Conservation (phyloP, 2,888 invertebrate species). For the Lissocephala sabroskyi region DNA sequence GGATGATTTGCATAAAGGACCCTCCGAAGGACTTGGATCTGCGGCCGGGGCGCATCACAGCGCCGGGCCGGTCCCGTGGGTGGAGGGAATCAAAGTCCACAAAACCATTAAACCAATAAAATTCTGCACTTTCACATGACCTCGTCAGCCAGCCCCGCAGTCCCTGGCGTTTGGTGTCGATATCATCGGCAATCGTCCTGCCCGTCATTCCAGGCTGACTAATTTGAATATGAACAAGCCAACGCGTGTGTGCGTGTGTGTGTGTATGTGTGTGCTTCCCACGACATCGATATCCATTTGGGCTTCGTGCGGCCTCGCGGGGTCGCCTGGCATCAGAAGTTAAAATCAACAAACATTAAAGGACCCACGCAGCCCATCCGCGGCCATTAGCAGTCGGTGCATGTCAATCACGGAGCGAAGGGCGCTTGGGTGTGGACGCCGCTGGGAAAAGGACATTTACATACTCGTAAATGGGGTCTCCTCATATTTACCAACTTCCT, state of each 20-base stretch:
- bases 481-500: no score
- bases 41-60: no score
- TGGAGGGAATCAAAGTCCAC: no score
- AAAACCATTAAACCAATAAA: constrained; percentile 54
- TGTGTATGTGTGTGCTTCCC: constrained; percentile 41
- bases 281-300: constrained; percentile 52
- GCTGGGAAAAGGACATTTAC: no score
- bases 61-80: no score
- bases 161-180: constrained; percentile 5
- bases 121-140: constrained; percentile 66
- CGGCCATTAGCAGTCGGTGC: constrained; percentile 28
- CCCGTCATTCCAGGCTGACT: constrained; percentile 23
- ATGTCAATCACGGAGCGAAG: no score
- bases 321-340: constrained; percentile 13
- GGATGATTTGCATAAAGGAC: constrained; percentile 53
- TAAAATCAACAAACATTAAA: constrained; percentile 38
- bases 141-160: constrained; percentile 17
- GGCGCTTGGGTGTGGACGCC: no score
- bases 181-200: not conserved
- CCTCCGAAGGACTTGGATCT: constrained; percentile 16
- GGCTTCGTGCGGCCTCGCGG: not conserved
- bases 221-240: constrained; percentile 49
- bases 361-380: constrained; percentile 12
- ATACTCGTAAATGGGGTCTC: no score
- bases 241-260: constrained; percentile 12